Evolutionary conservation across 1,140 invertebrate species (phyloP), one percentile per base, ranked within the genome.

Genomic region (Scaptomyza pallida): DNA sequence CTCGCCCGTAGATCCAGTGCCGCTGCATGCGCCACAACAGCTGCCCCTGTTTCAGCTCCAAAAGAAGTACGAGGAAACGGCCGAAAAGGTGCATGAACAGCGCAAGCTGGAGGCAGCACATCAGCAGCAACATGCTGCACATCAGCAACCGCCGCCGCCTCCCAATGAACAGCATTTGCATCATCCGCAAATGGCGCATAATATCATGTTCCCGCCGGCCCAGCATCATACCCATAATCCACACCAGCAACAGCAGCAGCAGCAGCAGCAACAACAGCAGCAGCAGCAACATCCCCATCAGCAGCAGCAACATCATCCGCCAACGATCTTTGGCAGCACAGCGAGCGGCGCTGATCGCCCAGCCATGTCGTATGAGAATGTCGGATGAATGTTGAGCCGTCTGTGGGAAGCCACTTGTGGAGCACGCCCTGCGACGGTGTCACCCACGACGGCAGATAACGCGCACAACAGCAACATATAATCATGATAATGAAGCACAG

Each of bases 311-410:
- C 80, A 80, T 55, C 82, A 86, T 57, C 78, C 82, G 37, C 81
- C 79, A 15, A 77, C 76, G 55, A 86, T 86, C 59, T 86, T 86
- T 50, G 81, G 78, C 12, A 74, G 57, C 9, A 51, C 79, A 8
- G 50, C 74, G n/a, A n/a, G n/a, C 3, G 63, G 71, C 35, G 56
- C 83, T 17, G 89, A 91, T 30, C 89, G 89, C 2, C 85, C 89
- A 12, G 70, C 89, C 1, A 90, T 91, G 89, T 82, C 89, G 12
- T 91, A 91, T 41, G 89, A 91, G 56, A 91, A 91, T 52, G 89
- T 91, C 51, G 89, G 89, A 63, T 91, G 89, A 90, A 89, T 90
- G 74, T 89, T 90, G 65, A 90, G 89, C 76, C 89, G 89, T 88
- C 82, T 90, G 69, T 90, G 89, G 89, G 89, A 90, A 88, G 89